Base-by-base conservation (phyloP, 2,113 vertebrate species). In the Atherinomorus stipes region DNA sequence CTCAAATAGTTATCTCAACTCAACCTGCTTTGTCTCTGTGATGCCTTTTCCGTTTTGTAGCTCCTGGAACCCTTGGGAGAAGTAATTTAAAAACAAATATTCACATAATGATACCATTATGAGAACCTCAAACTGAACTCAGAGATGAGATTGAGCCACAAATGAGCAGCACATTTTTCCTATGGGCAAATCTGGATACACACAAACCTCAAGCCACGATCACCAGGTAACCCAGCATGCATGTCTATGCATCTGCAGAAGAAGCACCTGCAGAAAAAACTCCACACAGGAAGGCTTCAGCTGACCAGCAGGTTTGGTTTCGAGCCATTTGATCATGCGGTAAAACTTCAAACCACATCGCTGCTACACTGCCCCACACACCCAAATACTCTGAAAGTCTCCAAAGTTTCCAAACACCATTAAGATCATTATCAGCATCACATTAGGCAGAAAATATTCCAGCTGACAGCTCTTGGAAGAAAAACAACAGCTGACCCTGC, bases 401-500 rank as follows among this genome's bases (percentile, higher is more conserved):
- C n/a, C n/a, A 64, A 51, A n/a, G n/a, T n/a, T n/a, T 34, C 31
- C 31, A 34, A 34, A 34, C 31, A 34, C 68, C 16, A 54, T 50
- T 80, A 16, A 56, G 59, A 51, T 40, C 25, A 6, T 19, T 42
- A 66, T 71, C 76, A 4, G 37, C 40, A 4, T 54, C 45, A 52
- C 52, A 37, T 47, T n/a, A 47, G 47, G 45, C 53, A 26, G 26
- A 65, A 28, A 37, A 26, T 28, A 38, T 12, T 37, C 47, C n/a
- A 60, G 61, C 18, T 5, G 6, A 58, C 57, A 58, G 26, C 52
- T 72, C 38, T 6, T 10, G 2, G 5, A 40, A 22, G 34, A 47
- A 66, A 40, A 76, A 67, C 13, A 62, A 50, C 56, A 66, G 62
- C 56, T 28, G 82, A 78, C 78, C 83, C 51, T 52, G 63, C 71